These are phyloP conservation scores for Dromaius novaehollandiae DNA, from an alignment of 2,113 vertebrate genomes.

Conservation along the genomic window DNA sequence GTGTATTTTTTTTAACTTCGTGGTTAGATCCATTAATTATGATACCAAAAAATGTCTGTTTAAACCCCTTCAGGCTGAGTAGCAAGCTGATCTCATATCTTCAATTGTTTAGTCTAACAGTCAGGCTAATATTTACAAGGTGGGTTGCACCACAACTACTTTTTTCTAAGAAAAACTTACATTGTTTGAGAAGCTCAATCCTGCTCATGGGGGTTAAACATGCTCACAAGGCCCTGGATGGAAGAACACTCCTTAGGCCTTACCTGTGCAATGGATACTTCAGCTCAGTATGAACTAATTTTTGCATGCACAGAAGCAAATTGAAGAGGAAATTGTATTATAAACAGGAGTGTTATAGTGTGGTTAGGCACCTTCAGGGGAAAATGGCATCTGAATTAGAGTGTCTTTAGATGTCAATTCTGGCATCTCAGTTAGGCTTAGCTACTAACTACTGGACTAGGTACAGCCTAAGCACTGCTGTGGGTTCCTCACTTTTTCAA, in stretches of 20 bases:
- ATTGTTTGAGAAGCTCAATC: neutral
- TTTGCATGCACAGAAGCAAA: neutral
- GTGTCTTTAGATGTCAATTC: neutral
- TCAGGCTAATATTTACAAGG: neutral
- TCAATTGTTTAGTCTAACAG: neutral
- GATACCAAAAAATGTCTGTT: neutral
- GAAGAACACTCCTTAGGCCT: neutral
- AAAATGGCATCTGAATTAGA: neutral
- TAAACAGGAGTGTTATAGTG: neutral
- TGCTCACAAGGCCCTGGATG: neutral
- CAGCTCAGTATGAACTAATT: neutral
- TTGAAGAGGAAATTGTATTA: neutral
- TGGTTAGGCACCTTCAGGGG: neutral
- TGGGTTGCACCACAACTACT: neutral
- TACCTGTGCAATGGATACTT: neutral
- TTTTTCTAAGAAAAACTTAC: neutral
- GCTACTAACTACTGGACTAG: neutral
- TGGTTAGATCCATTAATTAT: neutral
- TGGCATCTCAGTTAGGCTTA: neutral
- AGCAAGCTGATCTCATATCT: neutral
- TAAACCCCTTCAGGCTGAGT: neutral
- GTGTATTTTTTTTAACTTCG: neutral
- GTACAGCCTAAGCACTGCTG: neutral
- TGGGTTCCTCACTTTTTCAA: neutral
- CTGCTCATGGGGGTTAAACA: neutral